Percentiles rank a stretch among this genome's conserved stretches.
Conservation (phyloP, 2,797 vertebrate genomes). For the Melanotaenia trifasciata region DNA sequence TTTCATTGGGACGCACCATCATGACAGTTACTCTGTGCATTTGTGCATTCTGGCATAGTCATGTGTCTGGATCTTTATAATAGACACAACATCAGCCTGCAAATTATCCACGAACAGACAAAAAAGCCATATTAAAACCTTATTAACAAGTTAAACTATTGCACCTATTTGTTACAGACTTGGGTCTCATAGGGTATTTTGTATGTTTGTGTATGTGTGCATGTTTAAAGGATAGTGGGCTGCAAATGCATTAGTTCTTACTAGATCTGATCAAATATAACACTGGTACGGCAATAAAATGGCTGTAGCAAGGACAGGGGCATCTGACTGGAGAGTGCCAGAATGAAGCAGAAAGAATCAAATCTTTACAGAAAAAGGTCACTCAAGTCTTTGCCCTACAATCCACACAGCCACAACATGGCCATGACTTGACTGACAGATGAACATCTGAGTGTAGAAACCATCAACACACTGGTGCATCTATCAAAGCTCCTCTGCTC, state of each 20-base stretch:
- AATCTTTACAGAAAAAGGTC: not conserved
- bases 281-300: not conserved
- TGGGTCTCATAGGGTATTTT: slow-evolving; percentile 32
- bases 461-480: not conserved
- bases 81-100: slow-evolving; percentile 60
- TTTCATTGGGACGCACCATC: not conserved
- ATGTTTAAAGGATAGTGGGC: slow-evolving; percentile 68
- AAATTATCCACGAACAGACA: slow-evolving; percentile 82
- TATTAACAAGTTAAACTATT: slow-evolving; percentile 87
- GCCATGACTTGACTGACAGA: slow-evolving; percentile 21
- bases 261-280: slow-evolving; percentile 50
- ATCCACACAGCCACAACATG: not conserved
- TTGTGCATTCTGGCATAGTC: not conserved
- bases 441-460: slow-evolving; percentile 13
- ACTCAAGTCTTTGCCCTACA: not conserved
- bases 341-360: not conserved
- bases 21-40: not conserved
- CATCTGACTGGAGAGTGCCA: not conserved
- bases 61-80: slow-evolving; percentile 39
- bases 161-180: slow-evolving; percentile 81
- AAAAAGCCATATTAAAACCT: slow-evolving; percentile 83
- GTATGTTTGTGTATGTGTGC: slow-evolving; percentile 33
- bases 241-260: slow-evolving; percentile 87
- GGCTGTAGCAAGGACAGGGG: not conserved
- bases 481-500: slow-evolving; percentile 1